Percentiles rank a stretch among this genome's conserved stretches.
phyloP scores from a whole-genome alignment of 2,113 vertebrate genomes.

The Mugil cephalus region DNA sequence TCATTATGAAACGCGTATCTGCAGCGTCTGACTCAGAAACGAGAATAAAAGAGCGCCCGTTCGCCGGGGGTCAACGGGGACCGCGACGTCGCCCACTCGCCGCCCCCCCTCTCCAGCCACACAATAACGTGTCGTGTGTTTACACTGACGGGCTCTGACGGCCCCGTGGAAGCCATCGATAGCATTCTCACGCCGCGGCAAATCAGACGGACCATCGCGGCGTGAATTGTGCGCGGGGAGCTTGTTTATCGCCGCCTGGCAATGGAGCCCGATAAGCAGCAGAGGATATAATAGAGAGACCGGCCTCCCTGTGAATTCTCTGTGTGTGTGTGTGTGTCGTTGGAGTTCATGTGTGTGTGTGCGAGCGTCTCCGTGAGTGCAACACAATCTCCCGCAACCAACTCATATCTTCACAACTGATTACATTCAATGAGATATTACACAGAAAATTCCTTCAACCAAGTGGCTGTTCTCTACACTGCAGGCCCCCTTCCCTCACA shows the following conservation, averaged over 20 bases:
- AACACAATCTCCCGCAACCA: conserved; percentile 54
- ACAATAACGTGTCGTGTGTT: conserved; percentile 78
- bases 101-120: conserved; percentile 49
- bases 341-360: conserved; percentile 11
- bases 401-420: conserved; percentile 67
- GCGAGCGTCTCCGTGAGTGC: conserved; percentile 4
- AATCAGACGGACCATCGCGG: conserved; percentile 58
- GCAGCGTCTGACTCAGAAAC: conserved; percentile 66
- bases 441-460: conserved; percentile 64
- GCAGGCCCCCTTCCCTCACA: conserved; percentile 60
- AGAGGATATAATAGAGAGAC: conserved; percentile 57
- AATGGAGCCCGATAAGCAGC: conserved; percentile 79
- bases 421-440: conserved; percentile 71
- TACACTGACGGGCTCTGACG: conserved; percentile 61
- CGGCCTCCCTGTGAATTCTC: conserved; percentile 53
- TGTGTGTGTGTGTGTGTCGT: conserved; percentile 36
- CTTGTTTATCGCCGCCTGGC: conserved; percentile 65
- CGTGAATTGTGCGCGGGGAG: conserved; percentile 62
- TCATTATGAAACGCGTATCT: conserved; percentile 67
- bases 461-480: conserved; percentile 55
- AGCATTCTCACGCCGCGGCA: conserved; percentile 62
- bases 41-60: conserved; percentile 60
- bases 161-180: conserved; percentile 62
- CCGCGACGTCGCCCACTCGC: conserved; percentile 64
- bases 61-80: conserved; percentile 63